phyloP scores from a whole-genome alignment of 2,113 vertebrate genomes.

The Paralichthys olivaceus region DNA sequence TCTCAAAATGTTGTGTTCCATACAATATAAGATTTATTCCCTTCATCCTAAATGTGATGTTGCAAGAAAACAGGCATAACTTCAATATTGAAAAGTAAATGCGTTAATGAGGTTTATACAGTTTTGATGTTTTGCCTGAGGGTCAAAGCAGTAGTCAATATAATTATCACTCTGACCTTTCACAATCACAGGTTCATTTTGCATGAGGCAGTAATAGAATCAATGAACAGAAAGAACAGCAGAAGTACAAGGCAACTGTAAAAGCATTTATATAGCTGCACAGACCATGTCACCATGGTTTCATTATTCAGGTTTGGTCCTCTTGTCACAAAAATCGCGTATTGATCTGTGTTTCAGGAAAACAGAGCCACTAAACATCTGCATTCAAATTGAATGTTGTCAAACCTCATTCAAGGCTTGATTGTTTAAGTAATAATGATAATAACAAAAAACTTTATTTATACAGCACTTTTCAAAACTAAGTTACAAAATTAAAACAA shows the following conservation, averaged over 20 bases:
- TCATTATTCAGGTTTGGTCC: too few relatives aligned
- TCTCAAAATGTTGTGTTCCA: neutral
- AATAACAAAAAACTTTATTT: too few relatives aligned
- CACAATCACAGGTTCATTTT: conserved; percentile 6
- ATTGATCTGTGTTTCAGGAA: neutral
- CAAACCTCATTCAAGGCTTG: conserved; percentile 35
- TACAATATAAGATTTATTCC: too few relatives aligned
- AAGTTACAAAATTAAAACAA: too few relatives aligned
- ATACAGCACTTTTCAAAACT: too few relatives aligned
- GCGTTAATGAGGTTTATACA: neutral
- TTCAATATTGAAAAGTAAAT: neutral
- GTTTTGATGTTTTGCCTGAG: neutral
- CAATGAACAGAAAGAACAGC: neutral
- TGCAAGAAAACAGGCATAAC: too few relatives aligned
- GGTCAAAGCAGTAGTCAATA: neutral
- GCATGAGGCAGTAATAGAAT: neutral
- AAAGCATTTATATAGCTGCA: neutral
- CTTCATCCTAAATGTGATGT: too few relatives aligned
- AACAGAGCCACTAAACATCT: neutral
- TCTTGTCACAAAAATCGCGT: neutral
- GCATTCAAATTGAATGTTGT: neutral
- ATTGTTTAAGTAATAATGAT: conserved; percentile 24
- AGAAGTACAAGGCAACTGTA: too few relatives aligned
- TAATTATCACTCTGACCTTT: conserved; percentile 33
- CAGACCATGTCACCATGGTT: neutral